phyloP scores from a whole-genome alignment of 2,113 vertebrate genomes.

The Phoenicopterus ruber region DNA sequence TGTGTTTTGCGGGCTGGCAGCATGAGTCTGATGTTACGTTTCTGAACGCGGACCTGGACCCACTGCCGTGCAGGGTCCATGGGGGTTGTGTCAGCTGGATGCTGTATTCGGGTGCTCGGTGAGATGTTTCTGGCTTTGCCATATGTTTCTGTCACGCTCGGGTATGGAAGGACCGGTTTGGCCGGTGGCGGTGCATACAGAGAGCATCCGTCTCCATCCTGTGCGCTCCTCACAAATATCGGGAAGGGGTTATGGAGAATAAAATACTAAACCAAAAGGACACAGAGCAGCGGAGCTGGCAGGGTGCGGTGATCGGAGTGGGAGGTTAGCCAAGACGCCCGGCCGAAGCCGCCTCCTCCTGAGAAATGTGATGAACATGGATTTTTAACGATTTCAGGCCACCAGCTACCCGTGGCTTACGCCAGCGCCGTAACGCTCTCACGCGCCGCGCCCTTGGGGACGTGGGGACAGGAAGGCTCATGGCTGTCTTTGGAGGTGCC shows the following conservation, averaged over 20 bases:
- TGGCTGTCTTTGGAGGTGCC: neutral
- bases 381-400: slow-evolving; percentile 28
- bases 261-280: slow-evolving; percentile 7
- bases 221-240: neutral
- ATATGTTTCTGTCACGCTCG: neutral
- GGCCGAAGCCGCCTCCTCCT: slow-evolving; percentile 26
- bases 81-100: neutral
- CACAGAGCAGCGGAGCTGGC: slow-evolving; percentile 51
- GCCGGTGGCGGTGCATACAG: accelerated
- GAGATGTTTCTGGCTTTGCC: neutral
- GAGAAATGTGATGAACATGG: slow-evolving; percentile 22
- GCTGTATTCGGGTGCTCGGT: neutral
- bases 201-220: neutral
- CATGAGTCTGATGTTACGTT: neutral
- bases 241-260: neutral
- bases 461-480: accelerated
- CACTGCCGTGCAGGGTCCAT: neutral
- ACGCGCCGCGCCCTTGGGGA: accelerated
- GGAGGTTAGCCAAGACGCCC: slow-evolving; percentile 53
- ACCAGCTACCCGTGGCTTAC: neutral
- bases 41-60: neutral
- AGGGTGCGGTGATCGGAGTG: slow-evolving; percentile 3
- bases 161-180: neutral
- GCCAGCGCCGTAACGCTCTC: neutral
- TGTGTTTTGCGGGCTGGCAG: neutral